A percentile compares a stretch with the other conserved stretches of the same genome.
These are phyloP conservation scores for Drosophila littoralis DNA, from an alignment of 1,140 invertebrate genomes.

Conservation along the genomic window DNA sequence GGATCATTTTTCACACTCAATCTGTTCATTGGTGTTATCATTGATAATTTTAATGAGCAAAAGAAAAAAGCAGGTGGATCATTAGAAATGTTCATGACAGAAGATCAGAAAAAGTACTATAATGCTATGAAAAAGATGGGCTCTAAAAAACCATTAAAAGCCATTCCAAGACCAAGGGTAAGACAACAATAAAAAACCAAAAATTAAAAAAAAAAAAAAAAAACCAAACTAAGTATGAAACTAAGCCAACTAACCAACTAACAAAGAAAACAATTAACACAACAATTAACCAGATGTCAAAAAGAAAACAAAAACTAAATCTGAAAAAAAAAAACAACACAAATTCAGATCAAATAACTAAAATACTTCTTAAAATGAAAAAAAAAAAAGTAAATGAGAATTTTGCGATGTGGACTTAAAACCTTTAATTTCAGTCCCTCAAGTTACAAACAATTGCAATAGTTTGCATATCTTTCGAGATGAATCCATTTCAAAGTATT, in stretches of 20 bases:
- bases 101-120: slow-evolving; percentile 99
- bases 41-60: slow-evolving; percentile 99
- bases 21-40: slow-evolving; percentile 99
- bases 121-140: slow-evolving; percentile 99
- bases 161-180: slow-evolving; percentile 97
- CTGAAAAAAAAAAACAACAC: neutral
- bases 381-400: neutral
- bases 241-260: slow-evolving; percentile 32
- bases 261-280: slow-evolving; percentile 10
- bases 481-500: neutral
- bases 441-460: neutral
- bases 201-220: slow-evolving; percentile 30
- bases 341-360: too few relatives aligned
- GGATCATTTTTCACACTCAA: slow-evolving; percentile 99
- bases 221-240: slow-evolving; percentile 35
- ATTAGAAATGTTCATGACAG: slow-evolving; percentile 99
- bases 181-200: slow-evolving; percentile 81
- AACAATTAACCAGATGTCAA: slow-evolving; percentile 9
- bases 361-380: too few relatives aligned
- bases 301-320: slow-evolving; percentile 16
- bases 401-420: too few relatives aligned
- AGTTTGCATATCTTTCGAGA: slow-evolving; percentile 4
- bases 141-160: slow-evolving; percentile 98
- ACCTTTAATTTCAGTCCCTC: neutral
- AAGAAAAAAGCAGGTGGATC: slow-evolving; percentile 99